Evolutionary conservation across 2,888 invertebrate species (phyloP), one percentile per base, ranked within the genome.

Genomic region (Mystacides longicornis): DNA sequence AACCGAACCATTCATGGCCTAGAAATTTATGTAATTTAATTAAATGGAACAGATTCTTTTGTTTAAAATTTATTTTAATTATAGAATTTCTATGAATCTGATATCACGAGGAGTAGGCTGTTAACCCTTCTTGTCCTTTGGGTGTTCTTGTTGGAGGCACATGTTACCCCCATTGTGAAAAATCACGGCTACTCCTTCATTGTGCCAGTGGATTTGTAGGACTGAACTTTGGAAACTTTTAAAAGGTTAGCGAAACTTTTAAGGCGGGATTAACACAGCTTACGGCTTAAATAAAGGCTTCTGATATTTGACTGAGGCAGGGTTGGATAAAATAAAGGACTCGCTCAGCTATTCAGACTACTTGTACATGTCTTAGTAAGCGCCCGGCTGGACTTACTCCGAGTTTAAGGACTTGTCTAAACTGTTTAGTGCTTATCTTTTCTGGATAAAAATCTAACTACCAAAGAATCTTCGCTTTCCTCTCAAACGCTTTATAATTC

Each of bases 81-180:
- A 37, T 37, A 7, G 37, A 37, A 37, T 37, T 37, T 37, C 37
- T 37, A 27, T 11, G 7, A 7, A 27, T 11, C 37, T 7, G 16
- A 16, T 37, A n/a, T 37, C 3, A 37, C 3, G 14, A 37, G 14
- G 37, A 16, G 37, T 37, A 37, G 37, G 14, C 14, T 37, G 3
- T 37, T 7, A 37, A 37, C 37, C 37, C 37, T 37, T 37, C 16
- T 14, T 14, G 37, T 37, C 14, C 11, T 3, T 37, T 37, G n/a
- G 14, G n/a, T 37, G 16, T 37, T n/a, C n/a, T n/a, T 16, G 16
- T 37, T 37, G 7, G 3, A 16, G 14, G 37, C 37, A 37, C 37
- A 37, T 37, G 37, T 37, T 37, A 37, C 37, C 37, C 37, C 37
- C 14, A 37, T 37, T 37, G 37, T 37, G 37, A 37, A 37, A 37